Conservation (phyloP, 2,888 invertebrate genomes). For the Aphidoletes aphidimyza region DNA sequence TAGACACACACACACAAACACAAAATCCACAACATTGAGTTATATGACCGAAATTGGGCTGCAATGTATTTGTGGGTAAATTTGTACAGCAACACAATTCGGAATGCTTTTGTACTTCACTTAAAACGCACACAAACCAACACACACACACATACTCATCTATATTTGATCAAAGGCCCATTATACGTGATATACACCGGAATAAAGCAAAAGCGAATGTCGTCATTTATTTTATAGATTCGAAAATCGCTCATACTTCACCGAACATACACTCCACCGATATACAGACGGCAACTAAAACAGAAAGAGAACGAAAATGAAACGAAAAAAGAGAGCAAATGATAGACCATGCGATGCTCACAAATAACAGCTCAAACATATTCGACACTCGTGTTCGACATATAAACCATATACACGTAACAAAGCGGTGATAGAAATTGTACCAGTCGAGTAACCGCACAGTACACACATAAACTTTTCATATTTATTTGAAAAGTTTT, state of each 20-base stretch:
- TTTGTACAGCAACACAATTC: background rate
- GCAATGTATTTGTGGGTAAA: background rate
- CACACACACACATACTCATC: too few relatives aligned
- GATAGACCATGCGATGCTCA: too few relatives aligned
- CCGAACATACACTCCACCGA: too few relatives aligned
- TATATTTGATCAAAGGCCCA: conserved; percentile 1
- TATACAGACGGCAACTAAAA: too few relatives aligned
- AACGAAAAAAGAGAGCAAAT: too few relatives aligned
- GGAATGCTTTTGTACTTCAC: background rate
- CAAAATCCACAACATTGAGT: too few relatives aligned
- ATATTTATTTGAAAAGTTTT: conserved; percentile 54
- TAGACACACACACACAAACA: too few relatives aligned
- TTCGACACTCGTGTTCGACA: conserved; percentile 19
- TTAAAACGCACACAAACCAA: background rate
- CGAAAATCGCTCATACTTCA: too few relatives aligned
- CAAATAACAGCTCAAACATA: conserved; percentile 6
- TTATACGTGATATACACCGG: background rate
- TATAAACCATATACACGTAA: conserved; percentile 12
- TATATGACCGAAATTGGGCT: too few relatives aligned
- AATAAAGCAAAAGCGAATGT: background rate
- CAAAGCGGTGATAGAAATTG: conserved; percentile 12
- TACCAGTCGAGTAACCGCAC: conserved; percentile 43
- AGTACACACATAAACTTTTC: conserved; percentile 44
- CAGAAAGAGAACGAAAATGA: too few relatives aligned
- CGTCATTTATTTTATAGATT: background rate